Conservation (phyloP, 2,797 vertebrate genomes). For the Zenarchopterus dispar region DNA sequence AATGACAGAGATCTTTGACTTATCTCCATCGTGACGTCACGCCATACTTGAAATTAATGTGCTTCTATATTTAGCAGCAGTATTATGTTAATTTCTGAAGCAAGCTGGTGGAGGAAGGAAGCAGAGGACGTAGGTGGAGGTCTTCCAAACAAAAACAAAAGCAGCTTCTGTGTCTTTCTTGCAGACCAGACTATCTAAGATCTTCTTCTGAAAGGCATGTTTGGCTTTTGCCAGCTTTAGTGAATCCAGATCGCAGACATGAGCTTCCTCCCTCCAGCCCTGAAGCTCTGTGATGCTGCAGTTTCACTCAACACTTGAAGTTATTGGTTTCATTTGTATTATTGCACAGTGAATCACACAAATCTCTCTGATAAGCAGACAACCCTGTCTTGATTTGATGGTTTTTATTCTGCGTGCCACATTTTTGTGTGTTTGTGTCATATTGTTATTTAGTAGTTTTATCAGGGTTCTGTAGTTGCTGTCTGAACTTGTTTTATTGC, state of each 20-base stretch:
- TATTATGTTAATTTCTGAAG: background rate
- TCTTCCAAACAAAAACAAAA: constrained; percentile 34
- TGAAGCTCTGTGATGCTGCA: constrained; percentile 23
- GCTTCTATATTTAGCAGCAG: constrained; percentile 14
- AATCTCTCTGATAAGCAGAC: constrained; percentile 9
- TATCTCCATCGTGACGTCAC: constrained; percentile 5
- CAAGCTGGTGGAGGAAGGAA: background rate
- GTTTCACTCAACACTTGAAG: constrained; percentile 22
- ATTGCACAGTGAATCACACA: constrained; percentile 5
- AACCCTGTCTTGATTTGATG: too few species aligned
- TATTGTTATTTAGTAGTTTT: constrained; percentile 24
- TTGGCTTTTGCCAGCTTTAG: constrained; percentile 53
- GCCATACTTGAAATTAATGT: constrained; percentile 10
- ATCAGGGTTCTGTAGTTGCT: constrained; percentile 5
- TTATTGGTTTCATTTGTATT: constrained; percentile 16
- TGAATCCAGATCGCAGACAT: constrained; percentile 20
- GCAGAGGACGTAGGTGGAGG: background rate
- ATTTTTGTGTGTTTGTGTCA: constrained; percentile 25
- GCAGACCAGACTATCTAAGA: constrained; percentile 20
- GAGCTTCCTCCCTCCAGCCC: constrained; percentile 3
- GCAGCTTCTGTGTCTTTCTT: constrained; percentile 29
- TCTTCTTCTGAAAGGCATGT: constrained; percentile 53
- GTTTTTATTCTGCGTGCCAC: background rate
- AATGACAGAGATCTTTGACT: constrained; percentile 7
- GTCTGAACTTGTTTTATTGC: constrained; percentile 48